Evolutionary conservation across 2,888 invertebrate species (phyloP), one percentile per base, ranked within the genome.

Genomic region (Mesochorus sp.): DNA sequence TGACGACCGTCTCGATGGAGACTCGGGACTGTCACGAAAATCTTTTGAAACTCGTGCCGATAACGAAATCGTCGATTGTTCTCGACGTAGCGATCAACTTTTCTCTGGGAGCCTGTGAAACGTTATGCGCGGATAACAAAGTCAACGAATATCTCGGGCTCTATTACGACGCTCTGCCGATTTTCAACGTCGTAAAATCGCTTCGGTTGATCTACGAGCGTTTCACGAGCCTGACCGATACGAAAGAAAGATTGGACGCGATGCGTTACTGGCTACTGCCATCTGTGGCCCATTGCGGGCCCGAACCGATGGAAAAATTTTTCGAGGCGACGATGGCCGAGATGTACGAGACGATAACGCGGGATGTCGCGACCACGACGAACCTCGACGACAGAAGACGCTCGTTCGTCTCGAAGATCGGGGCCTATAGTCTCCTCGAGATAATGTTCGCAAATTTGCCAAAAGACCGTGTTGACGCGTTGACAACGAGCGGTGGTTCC

Each of bases 341-440:
- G 3, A 87, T 91, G 47, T 78, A 79, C 24, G 44, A 49, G 3
- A 68, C 39, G 2, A 68, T 83, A 49, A 5, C 19, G 8, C 74
- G 64, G 49, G 39, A 24, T 10, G 26, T 80, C 2, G 19, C 80
- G 21, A 84, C 80, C 2, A 21, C 80, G 21, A 84, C 84, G 0
- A 84, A 78, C 28, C 26, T 78, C 8, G 73, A 81, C 0, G 88
- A 91, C 44, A 57, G 82, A 3, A 83, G 83, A 19, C 84, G 82
- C 24, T 42, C 85, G 2, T 80, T 89, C 1, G 81, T 89, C 17
- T 87, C 90, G 0, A 88, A 90, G 51, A 90, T 91, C 3, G 90
- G 91, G 8, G 88, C 88, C 28, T 92, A 87, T 76, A 85, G 88
- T 62, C 81, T 92, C 4, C 75, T 92, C 19, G 91, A 90, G 76